A percentile compares a stretch with the other conserved stretches of the same genome.
These are phyloP conservation scores for Orchestia grillus DNA, from an alignment of 1,140 invertebrate species.

Conservation along the genomic window DNA sequence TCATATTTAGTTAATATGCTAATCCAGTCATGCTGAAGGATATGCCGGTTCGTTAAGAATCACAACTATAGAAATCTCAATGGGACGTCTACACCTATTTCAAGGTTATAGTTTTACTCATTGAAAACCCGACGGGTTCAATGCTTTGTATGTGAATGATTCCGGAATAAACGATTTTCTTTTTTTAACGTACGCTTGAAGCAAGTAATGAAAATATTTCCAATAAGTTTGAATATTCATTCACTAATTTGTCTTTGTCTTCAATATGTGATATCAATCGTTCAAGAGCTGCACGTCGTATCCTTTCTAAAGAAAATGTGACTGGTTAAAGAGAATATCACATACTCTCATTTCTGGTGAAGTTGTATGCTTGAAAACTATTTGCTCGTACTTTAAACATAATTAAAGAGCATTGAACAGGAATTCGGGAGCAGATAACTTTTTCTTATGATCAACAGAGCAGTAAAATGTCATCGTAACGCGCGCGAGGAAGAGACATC, in stretches of 20 bases:
- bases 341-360: neutral
- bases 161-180: no score
- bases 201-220: neutral
- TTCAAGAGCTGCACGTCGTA: neutral
- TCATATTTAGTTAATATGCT: no score
- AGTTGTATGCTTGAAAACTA: neutral
- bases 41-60: no score
- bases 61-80: no score
- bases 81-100: no score
- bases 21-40: no score
- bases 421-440: neutral
- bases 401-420: neutral
- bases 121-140: no score
- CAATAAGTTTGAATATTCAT: neutral
- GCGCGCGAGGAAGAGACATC: neutral
- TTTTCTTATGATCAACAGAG: neutral
- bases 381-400: neutral
- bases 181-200: neutral
- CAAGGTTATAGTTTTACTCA: no score
- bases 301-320: neutral
- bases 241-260: neutral
- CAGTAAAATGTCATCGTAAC: neutral
- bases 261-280: neutral
- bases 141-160: no score
- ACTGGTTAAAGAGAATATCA: neutral